These are phyloP conservation scores for Malacoraja senta DNA, from an alignment of 2,797 vertebrate species.

Conservation along the genomic window DNA sequence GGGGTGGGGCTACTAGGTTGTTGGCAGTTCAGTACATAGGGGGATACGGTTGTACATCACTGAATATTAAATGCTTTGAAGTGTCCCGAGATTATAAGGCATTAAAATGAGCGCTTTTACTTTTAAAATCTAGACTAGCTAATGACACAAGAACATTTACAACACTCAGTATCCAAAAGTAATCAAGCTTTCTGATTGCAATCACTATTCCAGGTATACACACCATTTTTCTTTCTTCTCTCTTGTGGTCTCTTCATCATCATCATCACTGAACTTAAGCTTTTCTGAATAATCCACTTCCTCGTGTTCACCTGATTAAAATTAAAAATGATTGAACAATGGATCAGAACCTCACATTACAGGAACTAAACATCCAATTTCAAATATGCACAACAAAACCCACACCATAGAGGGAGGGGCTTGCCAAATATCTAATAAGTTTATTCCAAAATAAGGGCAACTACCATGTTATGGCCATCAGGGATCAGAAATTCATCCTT, in stretches of 20 bases:
- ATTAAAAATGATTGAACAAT: neutral
- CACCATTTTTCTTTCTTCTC: conserved; percentile 81
- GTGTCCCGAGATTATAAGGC: neutral
- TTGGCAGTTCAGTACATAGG: neutral
- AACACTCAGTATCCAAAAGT: neutral
- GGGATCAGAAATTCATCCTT: too few species aligned
- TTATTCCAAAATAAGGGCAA: too few species aligned
- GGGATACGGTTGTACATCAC: neutral
- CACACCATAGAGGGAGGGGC: neutral
- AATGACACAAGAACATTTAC: too few species aligned
- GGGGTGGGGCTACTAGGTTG: too few species aligned
- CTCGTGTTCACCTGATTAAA: conserved; percentile 60
- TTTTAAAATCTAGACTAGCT: neutral
- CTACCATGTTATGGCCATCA: too few species aligned
- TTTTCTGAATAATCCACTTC: conserved; percentile 98
- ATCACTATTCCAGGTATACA: conserved; percentile 41
- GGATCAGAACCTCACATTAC: neutral
- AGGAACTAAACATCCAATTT: neutral
- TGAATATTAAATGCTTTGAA: neutral
- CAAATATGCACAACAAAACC: neutral
- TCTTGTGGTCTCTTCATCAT: conserved; percentile 67
- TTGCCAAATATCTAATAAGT: neutral
- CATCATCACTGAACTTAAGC: conserved; percentile 93
- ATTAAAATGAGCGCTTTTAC: neutral
- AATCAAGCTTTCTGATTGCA: neutral